phyloP scores from a whole-genome alignment of 2,888 invertebrate genomes.

The Hyles lineata region DNA sequence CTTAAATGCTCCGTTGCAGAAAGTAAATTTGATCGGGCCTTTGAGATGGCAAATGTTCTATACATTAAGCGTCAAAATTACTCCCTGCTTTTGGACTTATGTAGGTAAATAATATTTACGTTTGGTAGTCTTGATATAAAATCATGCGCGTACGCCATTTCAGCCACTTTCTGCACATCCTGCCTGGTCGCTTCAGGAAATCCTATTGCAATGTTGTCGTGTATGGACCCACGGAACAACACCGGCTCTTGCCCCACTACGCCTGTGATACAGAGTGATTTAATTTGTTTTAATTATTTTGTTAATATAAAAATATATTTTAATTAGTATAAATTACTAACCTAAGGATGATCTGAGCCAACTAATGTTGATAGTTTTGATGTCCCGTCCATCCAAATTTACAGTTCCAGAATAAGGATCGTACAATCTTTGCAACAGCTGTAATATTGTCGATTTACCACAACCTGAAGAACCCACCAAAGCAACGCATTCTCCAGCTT shows the following conservation, averaged over 20 bases:
- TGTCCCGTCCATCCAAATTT: slow-evolving; percentile 86
- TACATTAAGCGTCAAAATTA: too few relatives aligned
- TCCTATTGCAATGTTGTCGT: slow-evolving; percentile 89
- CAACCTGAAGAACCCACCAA: slow-evolving; percentile 90
- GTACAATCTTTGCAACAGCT: slow-evolving; percentile 89
- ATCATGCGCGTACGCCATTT: slow-evolving; percentile 90
- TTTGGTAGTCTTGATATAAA: slow-evolving; percentile 89
- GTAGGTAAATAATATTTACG: slow-evolving; percentile 58
- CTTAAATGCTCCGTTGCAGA: too few relatives aligned
- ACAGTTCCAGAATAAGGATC: slow-evolving; percentile 56
- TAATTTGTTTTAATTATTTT: neutral
- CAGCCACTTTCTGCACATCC: slow-evolving; percentile 89
- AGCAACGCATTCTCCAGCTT: slow-evolving; percentile 89
- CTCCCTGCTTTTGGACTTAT: too few relatives aligned
- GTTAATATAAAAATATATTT: neutral
- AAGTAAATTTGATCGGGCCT: too few relatives aligned
- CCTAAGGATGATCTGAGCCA: slow-evolving; percentile 91
- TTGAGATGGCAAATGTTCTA: too few relatives aligned
- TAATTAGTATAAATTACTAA: slow-evolving; percentile 43
- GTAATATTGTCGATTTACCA: slow-evolving; percentile 91
- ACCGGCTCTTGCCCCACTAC: slow-evolving; percentile 96
- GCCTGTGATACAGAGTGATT: slow-evolving; percentile 69
- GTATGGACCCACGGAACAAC: slow-evolving; percentile 91
- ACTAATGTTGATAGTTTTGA: slow-evolving; percentile 88
- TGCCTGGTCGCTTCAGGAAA: slow-evolving; percentile 86